A percentile compares a stretch with the other conserved stretches of the same genome.
phyloP scores from a whole-genome alignment of 2,888 invertebrate species.

The Rotaria macrura region DNA sequence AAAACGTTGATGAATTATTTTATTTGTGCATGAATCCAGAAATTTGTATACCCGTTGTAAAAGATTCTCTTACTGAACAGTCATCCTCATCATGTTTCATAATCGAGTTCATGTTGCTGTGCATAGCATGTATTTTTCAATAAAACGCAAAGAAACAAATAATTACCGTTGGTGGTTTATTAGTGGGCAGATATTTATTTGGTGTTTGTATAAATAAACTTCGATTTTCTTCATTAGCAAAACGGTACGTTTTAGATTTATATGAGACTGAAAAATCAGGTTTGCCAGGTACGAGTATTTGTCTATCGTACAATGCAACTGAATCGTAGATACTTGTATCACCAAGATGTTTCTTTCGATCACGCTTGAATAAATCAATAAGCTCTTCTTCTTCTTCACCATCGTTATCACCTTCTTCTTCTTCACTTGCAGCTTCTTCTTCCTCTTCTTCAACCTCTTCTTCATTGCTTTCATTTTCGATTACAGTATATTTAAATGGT shows the following conservation, averaged over 20 bases:
- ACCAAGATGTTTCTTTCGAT: constrained; percentile 46
- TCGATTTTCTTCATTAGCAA: constrained; percentile 42
- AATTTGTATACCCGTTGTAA: too few species aligned
- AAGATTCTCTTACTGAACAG: too few species aligned
- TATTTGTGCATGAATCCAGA: too few species aligned
- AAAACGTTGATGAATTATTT: too few species aligned
- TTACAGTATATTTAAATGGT: not conserved
- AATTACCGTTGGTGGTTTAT: not conserved
- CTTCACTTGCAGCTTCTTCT: constrained; percentile 41
- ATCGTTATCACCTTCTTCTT: constrained; percentile 40
- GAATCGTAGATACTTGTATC: constrained; percentile 50
- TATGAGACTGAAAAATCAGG: constrained; percentile 46
- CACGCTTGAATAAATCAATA: constrained; percentile 37
- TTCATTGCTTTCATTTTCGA: not conserved
- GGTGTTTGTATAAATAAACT: constrained; percentile 46
- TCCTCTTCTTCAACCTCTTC: constrained; percentile 32
- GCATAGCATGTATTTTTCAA: too few species aligned
- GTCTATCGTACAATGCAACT: constrained; percentile 44
- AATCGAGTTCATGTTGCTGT: too few species aligned
- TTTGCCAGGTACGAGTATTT: constrained; percentile 47
- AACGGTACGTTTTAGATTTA: constrained; percentile 47
- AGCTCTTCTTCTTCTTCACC: constrained; percentile 41
- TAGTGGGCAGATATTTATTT: constrained; percentile 40
- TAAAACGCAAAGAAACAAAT: too few species aligned
- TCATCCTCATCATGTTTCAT: too few species aligned